Base-by-base conservation (phyloP, 2,888 invertebrate genomes). In the Trichopoda pennipes region DNA sequence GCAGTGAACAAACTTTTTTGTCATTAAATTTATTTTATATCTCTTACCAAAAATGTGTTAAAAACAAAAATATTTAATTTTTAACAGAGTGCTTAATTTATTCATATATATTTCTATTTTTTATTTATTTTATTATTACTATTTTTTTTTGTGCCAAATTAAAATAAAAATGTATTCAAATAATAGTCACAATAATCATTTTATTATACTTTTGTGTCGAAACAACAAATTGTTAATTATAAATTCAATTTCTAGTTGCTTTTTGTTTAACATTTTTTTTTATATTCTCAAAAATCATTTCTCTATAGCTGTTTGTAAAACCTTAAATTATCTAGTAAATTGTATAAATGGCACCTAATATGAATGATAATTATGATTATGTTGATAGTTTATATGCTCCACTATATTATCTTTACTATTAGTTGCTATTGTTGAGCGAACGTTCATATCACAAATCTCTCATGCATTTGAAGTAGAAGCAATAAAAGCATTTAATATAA, bases 271-370 rank as follows among this genome's bases (percentile, higher is more conserved):
- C 12, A n/a, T n/a, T n/a, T n/a, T 58, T 38, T 19, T 38, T 14
- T 35, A 58, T 19, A 58, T 19, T 49, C 56, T 49, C 49, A 51
- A 69, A 44, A 44, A 44, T 16, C 42, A 44, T 44, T 44, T 44
- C 42, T 44, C 42, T n/a, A 3, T 14, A 7, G n/a, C 3, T 44
- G 16, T 44, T n/a, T n/a, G 42, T 8, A 12, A 38, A 3, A 38
- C 38, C 38, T 12, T 8, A 38, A 8, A 38, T 12, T 38, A 38
- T 8, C 4, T 38, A 38, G 38, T 44, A 44, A 44, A n/a, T 63
- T 79, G 38, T 73, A 55, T 69, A 80, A 80, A 70, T 74, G 74
- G 74, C 63, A 80, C 19, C 69, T 56, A 61, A 68, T 55, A 60
- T 63, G 35, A 53, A 58, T 72, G 72, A 73, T 60, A 53, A 66